Evolutionary conservation across 2,797 vertebrate genomes (phyloP).

Genomic region (Molossus alvarezi): DNA sequence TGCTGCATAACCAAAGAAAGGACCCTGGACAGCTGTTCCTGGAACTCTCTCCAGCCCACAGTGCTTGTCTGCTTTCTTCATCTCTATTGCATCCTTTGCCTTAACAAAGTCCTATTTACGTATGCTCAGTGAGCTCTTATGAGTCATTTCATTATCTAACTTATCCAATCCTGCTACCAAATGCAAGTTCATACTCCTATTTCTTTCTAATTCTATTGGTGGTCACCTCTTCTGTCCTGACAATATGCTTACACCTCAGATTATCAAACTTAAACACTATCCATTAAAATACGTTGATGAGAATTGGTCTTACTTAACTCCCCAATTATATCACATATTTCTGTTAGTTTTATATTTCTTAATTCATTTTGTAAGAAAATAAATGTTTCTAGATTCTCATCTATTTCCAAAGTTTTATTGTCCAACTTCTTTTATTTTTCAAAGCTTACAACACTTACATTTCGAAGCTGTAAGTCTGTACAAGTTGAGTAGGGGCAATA

Average conservation of each 20-base stretch:
- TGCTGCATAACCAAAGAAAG: background rate
- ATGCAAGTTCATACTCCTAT: background rate
- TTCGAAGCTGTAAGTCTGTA: too few relatives aligned
- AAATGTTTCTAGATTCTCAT: background rate
- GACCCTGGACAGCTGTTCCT: background rate
- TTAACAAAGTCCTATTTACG: background rate
- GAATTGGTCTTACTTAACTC: background rate
- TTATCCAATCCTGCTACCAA: background rate
- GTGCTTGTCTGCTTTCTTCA: background rate
- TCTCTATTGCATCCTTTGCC: rapidly evolving
- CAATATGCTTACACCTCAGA: background rate
- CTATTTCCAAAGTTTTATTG: background rate
- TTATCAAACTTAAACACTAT: background rate
- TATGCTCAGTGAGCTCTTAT: background rate
- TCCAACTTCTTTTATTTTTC: too few relatives aligned
- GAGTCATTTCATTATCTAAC: background rate
- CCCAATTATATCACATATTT: background rate
- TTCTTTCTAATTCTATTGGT: background rate
- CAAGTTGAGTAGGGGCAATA: too few relatives aligned
- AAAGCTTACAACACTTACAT: too few relatives aligned
- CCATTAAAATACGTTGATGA: background rate
- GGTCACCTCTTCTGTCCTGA: background rate
- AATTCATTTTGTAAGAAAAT: background rate
- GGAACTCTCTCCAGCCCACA: background rate
- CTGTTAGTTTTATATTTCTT: background rate